Evolutionary conservation across 2,113 vertebrate genomes (phyloP).

Genomic region (Urocolius indicus): DNA sequence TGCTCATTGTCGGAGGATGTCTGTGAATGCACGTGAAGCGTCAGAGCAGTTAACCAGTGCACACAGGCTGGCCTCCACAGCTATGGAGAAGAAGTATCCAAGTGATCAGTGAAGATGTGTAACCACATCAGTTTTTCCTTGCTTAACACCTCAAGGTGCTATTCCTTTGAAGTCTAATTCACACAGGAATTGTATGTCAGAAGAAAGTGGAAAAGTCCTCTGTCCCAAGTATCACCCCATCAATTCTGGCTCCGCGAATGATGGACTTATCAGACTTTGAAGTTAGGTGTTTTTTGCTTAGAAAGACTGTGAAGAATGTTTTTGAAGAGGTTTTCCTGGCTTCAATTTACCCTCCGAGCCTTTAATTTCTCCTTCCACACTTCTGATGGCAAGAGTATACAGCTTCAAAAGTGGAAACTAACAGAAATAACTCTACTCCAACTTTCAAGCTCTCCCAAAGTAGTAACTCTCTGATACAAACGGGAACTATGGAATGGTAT

Average conservation of each 20-base stretch:
- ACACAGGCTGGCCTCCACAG: background rate
- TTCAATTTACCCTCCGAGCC: constrained; percentile 4
- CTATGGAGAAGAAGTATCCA: background rate
- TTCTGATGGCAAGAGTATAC: background rate
- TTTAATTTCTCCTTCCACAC: constrained; percentile 1
- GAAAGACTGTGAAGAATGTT: constrained; percentile 19
- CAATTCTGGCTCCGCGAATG: constrained; percentile 31
- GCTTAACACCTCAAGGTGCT: constrained; percentile 13
- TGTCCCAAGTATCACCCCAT: constrained; percentile 12
- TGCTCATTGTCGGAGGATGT: background rate
- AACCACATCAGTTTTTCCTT: background rate
- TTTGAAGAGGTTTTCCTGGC: constrained; percentile 33
- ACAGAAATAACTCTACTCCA: background rate
- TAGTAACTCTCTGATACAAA: background rate
- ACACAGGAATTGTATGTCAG: background rate
- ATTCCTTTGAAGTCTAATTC: constrained; percentile 32
- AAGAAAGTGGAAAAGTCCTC: constrained; percentile 1
- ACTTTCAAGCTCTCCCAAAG: background rate
- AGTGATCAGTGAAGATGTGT: background rate
- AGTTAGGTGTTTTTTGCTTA: constrained; percentile 4
- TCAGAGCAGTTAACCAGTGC: background rate
- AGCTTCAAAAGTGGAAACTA: background rate
- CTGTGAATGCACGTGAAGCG: background rate
- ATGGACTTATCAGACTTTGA: constrained; percentile 34
- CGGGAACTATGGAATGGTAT: background rate